Conservation (phyloP, 2,113 vertebrate species). For the Thryonomys swinderianus region DNA sequence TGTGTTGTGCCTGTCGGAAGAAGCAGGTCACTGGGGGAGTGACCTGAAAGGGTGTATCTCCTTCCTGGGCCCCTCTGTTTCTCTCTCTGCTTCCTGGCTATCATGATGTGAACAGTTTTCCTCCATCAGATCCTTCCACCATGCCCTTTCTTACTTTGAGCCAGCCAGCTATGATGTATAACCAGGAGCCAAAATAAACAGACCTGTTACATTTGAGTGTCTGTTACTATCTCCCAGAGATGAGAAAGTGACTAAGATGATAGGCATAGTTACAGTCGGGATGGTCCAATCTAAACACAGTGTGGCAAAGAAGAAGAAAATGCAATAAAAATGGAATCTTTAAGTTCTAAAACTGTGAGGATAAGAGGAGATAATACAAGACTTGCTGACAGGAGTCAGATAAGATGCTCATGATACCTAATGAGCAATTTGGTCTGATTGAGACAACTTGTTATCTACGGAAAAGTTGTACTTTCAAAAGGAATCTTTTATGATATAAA, state of each 20-base stretch:
- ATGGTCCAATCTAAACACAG: neutral
- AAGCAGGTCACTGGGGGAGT: neutral
- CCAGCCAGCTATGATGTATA: neutral
- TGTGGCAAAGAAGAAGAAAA: slow-evolving; percentile 7
- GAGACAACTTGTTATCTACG: neutral
- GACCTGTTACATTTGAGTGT: neutral
- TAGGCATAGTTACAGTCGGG: neutral
- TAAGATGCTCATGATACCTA: neutral
- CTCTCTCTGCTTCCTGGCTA: neutral
- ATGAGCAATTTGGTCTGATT: neutral
- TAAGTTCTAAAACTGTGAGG: neutral
- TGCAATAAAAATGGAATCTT: neutral
- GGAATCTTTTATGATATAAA: neutral
- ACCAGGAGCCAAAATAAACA: neutral
- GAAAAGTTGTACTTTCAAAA: neutral
- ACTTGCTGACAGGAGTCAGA: neutral
- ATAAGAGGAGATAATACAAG: neutral
- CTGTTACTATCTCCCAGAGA: neutral
- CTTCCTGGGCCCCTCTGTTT: neutral
- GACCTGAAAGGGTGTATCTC: neutral
- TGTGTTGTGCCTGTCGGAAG: neutral
- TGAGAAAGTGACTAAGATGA: neutral
- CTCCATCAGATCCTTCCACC: neutral
- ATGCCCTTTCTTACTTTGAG: neutral
- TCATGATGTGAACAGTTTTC: neutral